These are phyloP conservation scores for Acleris holmiana DNA, from an alignment of 2,888 invertebrate genomes.

Conservation along the genomic window DNA sequence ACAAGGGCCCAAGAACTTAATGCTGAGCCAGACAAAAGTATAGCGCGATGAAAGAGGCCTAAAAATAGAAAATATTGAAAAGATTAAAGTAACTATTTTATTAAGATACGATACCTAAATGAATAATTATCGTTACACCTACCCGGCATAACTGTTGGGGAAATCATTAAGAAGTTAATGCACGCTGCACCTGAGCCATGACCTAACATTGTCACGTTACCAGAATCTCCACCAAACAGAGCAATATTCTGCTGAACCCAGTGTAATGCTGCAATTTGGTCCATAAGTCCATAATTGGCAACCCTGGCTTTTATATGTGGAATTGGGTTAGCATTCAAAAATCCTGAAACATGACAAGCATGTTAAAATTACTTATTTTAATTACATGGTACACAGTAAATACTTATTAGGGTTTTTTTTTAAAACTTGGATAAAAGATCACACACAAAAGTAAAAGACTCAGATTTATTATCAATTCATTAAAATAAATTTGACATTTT, in stretches of 20 bases:
- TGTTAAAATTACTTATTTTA: no score
- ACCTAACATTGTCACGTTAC: constrained; percentile 97
- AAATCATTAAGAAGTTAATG: constrained; percentile 98
- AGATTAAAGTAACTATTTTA: not conserved
- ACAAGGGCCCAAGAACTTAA: constrained; percentile 95
- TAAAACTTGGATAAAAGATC: no score
- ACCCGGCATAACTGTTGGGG: constrained; percentile 94
- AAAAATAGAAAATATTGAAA: constrained; percentile 45
- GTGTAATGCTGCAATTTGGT: constrained; percentile 97
- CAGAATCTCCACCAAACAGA: constrained; percentile 96
- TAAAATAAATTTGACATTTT: no score
- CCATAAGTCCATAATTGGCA: constrained; percentile 98
- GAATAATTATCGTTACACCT: constrained; percentile 39
- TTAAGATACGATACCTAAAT: not conserved
- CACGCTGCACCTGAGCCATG: constrained; percentile 99
- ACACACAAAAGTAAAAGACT: no score
- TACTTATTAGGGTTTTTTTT: no score
- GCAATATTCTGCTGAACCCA: constrained; percentile 99
- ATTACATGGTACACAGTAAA: no score
- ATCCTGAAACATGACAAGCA: constrained; percentile 83
- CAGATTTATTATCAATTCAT: no score
- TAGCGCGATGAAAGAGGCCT: constrained; percentile 94
- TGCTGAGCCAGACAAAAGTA: constrained; percentile 94
- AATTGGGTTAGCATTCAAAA: constrained; percentile 94
- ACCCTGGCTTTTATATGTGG: constrained; percentile 94